Evolutionary conservation across 2,888 invertebrate genomes (phyloP).

Genomic region (Rutpela maculata): DNA sequence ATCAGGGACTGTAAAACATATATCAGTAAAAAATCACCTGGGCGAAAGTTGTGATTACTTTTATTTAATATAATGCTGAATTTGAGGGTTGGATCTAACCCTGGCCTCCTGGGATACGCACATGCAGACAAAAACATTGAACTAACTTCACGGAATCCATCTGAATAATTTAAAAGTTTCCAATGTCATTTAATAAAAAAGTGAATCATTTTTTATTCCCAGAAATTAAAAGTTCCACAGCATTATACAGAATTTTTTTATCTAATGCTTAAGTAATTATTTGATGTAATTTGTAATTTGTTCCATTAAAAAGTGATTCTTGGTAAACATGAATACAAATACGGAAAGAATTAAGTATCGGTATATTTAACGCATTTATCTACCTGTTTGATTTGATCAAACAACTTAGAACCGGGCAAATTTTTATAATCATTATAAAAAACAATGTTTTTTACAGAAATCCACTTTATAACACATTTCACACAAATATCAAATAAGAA

Average conservation of each 20-base stretch:
- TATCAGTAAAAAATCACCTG: too few relatives aligned
- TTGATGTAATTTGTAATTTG: background rate
- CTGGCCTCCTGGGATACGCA: background rate
- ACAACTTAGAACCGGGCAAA: too few relatives aligned
- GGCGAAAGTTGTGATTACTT: too few relatives aligned
- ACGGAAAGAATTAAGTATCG: background rate
- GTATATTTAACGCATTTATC: background rate
- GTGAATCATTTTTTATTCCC: background rate
- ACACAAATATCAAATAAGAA: too few relatives aligned
- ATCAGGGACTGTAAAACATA: too few relatives aligned
- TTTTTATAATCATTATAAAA: too few relatives aligned
- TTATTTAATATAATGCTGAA: too few relatives aligned
- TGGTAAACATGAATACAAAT: background rate
- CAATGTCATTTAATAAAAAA: background rate
- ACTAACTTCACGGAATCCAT: background rate
- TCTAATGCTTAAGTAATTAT: background rate
- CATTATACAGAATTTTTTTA: background rate
- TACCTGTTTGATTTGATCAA: too few relatives aligned
- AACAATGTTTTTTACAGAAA: too few relatives aligned
- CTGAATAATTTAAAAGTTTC: background rate
- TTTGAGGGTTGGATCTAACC: too few relatives aligned
- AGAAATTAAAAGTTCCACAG: background rate
- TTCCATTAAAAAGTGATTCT: background rate
- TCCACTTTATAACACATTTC: too few relatives aligned
- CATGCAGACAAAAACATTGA: background rate